Evolutionary conservation across 2,888 invertebrate genomes (phyloP), one percentile per base, ranked within the genome.

Genomic region (Eledona agricola): DNA sequence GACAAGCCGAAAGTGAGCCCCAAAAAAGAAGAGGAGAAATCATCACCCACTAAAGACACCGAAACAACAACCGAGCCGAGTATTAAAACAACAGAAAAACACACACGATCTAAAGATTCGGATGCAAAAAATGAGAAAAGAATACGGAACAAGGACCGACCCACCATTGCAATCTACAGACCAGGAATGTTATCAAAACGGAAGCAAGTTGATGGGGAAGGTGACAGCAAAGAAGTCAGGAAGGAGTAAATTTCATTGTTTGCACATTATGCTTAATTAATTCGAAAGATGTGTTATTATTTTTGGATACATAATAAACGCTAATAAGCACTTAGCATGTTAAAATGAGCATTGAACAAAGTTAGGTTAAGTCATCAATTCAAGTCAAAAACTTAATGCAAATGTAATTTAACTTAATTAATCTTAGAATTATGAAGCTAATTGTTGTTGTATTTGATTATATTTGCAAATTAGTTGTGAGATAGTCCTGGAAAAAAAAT

Each of bases 141-240:
- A 57, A 83, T 83, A 61, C 74, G 81, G 62, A 84, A 83, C 66
- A 84, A 83, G 74, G 93, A 94, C 78, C 88, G 94, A 25, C 95
- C 95, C 12, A 89, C 93, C 26, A 85, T 93, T 72, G 90, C 90
- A 54, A 90, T 95, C 62, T 95, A 95, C 75, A 87, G 93, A 62
- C 95, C 95, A 0, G 92, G 92, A 11, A 93, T 89, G 89, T 84
- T 89, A n/a, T 85, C 83, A 66, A 86, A 88, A 71, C 85, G 87
- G 65, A 87, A 86, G 71, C 85, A 87, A 63, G 80, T 81, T 34
- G 71, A 72, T 32, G 69, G 66, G 38, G 82, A 81, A 62, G 79
- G 79, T 32, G 80, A 81, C 56, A 79, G 78, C 25, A 62, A 47
- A 45, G 68, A 69, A 13, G 12, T 7, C 13, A 42, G 31, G 22